Conservation (phyloP, 1,140 invertebrate species). For the Drosophila eugracilis region DNA sequence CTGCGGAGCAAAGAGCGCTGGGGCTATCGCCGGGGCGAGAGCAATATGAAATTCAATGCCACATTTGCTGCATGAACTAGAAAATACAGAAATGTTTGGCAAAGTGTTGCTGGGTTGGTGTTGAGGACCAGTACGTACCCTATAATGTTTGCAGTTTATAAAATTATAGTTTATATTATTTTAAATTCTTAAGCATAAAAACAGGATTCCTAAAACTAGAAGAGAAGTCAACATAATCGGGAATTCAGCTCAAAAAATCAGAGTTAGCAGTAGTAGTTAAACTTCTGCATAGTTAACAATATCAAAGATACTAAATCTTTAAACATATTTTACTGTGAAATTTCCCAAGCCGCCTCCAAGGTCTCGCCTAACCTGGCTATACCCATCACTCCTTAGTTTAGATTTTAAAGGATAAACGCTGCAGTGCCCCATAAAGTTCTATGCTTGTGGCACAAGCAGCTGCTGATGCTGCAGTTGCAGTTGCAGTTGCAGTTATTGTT, state of each 20-base stretch:
- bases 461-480: slow-evolving; percentile 22
- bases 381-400: slow-evolving; percentile 23
- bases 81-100: slow-evolving; percentile 39
- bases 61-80: slow-evolving; percentile 79
- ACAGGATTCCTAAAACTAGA: no score
- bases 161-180: no score
- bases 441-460: slow-evolving; percentile 11
- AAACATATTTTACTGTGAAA: neutral
- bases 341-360: neutral
- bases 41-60: slow-evolving; percentile 83
- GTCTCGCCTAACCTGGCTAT: neutral
- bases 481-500: slow-evolving; percentile 25
- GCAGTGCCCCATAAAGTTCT: slow-evolving; percentile 47
- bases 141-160: no score
- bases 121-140: no score
- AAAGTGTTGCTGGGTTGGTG: no score
- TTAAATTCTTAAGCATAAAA: no score
- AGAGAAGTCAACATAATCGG: no score
- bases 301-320: neutral
- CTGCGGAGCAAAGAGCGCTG: slow-evolving; percentile 18
- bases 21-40: slow-evolving; percentile 40
- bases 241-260: no score
- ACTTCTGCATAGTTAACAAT: no score
- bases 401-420: slow-evolving; percentile 47
- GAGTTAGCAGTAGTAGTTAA: no score